These are phyloP conservation scores for Watsonalla binaria DNA, from an alignment of 2,888 invertebrate genomes.

Conservation along the genomic window DNA sequence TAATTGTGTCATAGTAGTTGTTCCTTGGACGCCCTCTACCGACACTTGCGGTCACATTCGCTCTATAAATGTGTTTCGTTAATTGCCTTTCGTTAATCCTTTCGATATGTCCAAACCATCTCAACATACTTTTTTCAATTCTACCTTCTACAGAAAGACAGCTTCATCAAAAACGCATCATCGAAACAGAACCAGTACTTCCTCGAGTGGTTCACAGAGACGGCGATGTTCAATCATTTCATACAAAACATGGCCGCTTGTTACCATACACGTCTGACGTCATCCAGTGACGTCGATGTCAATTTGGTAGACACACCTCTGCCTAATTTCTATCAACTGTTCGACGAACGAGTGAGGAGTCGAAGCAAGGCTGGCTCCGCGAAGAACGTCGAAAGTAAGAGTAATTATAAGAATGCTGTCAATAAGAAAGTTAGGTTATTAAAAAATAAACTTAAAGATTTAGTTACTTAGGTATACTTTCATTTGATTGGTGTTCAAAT, in stretches of 20 bases:
- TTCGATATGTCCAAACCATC: too few relatives aligned
- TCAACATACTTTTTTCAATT: too few relatives aligned
- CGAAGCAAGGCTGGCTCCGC: conserved; percentile 27
- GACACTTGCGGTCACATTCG: too few relatives aligned
- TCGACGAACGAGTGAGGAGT: conserved; percentile 50
- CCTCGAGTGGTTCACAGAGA: conserved; percentile 92
- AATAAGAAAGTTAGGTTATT: conserved; percentile 63
- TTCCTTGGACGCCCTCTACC: too few relatives aligned
- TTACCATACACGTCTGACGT: conserved; percentile 20
- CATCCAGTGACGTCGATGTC: conserved; percentile 6
- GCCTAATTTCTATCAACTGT: conserved; percentile 64
- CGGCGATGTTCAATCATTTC: conserved; percentile 90
- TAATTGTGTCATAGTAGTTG: too few relatives aligned
- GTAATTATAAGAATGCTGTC: conserved; percentile 62
- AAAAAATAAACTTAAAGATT: conserved; percentile 62
- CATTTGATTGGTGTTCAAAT: neutral
- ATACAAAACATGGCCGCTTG: conserved; percentile 73
- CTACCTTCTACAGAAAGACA: conserved; percentile 82
- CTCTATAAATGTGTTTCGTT: too few relatives aligned
- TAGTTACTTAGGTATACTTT: conserved; percentile 46
- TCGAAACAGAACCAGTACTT: conserved; percentile 85
- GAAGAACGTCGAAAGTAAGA: conserved; percentile 37
- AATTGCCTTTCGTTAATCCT: too few relatives aligned
- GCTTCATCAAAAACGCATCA: conserved; percentile 81
- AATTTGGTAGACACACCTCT: conserved; percentile 58